A percentile compares a stretch with the other conserved stretches of the same genome.
Evolutionary conservation across 35 echinoderm and acorn worm genomes (phyloP).

Genomic region (Ptychodera flava): DNA sequence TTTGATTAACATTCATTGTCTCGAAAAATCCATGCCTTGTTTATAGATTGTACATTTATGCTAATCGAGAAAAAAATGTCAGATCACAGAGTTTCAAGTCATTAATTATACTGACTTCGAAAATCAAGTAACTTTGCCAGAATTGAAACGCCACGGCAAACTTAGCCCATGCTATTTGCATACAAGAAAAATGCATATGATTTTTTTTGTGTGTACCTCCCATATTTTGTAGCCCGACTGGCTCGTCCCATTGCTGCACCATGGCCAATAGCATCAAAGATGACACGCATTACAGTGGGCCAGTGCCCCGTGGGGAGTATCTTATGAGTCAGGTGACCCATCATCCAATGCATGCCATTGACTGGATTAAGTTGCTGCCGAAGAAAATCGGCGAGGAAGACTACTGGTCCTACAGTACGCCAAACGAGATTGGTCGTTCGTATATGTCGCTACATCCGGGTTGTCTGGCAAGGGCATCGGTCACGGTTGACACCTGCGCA

Average conservation of each 20-base stretch:
- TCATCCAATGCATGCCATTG: not conserved
- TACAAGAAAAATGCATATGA: too few relatives aligned
- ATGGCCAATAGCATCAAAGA: not conserved
- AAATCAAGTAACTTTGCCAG: too few relatives aligned
- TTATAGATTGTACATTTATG: too few relatives aligned
- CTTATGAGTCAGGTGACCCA: not conserved
- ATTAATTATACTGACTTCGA: too few relatives aligned
- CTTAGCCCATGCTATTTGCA: too few relatives aligned
- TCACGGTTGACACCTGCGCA: not conserved
- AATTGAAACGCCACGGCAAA: too few relatives aligned
- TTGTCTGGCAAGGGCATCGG: not conserved
- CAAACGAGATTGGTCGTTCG: not conserved
- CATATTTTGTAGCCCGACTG: not conserved
- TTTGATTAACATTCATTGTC: too few relatives aligned
- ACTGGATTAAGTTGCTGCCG: not conserved
- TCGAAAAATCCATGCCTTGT: too few relatives aligned
- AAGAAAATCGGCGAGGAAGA: not conserved
- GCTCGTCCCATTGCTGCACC: not conserved
- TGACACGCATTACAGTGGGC: not conserved
- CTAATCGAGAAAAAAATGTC: too few relatives aligned
- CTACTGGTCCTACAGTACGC: not conserved
- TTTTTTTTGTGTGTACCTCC: too few relatives aligned
- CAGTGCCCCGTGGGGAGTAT: not conserved
- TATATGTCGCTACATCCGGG: not conserved
- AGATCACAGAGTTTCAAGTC: too few relatives aligned